Evolutionary conservation across 30 jellyfish, hydroid and myxozoan genomes (phyloP).

Genomic region (Turritopsis dohrnii): DNA sequence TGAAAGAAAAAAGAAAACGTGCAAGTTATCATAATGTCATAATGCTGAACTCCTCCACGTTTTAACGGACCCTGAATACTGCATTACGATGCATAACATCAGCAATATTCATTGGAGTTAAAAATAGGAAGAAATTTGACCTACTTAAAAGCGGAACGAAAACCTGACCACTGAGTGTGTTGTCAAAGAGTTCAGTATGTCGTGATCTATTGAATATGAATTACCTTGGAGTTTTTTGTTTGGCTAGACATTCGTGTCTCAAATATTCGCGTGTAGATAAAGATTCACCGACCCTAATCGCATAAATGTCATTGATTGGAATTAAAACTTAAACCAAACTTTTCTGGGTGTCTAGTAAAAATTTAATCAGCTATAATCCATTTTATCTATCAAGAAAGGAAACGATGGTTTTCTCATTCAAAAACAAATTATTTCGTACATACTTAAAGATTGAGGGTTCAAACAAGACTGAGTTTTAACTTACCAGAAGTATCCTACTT

Average conservation of each 20-base stretch:
- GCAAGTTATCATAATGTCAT: too few relatives aligned
- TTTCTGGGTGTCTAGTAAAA: background rate
- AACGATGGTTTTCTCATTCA: background rate
- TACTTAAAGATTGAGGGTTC: background rate
- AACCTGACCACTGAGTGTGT: too few relatives aligned
- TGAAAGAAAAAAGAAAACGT: too few relatives aligned
- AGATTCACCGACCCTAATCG: background rate
- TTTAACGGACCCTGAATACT: too few relatives aligned
- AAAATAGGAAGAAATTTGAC: too few relatives aligned
- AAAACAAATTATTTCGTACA: background rate
- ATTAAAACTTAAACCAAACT: background rate
- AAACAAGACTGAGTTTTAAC: background rate
- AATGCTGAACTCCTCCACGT: too few relatives aligned
- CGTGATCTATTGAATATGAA: background rate
- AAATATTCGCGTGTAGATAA: background rate
- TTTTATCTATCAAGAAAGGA: background rate
- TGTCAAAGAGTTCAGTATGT: too few relatives aligned
- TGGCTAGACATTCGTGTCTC: background rate
- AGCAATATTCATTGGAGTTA: too few relatives aligned
- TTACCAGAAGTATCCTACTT: constrained; percentile 3
- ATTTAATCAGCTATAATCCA: background rate
- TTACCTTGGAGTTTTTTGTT: background rate
- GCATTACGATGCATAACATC: too few relatives aligned
- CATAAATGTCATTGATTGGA: background rate
- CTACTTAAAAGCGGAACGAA: too few relatives aligned